Evolutionary conservation across 2,888 invertebrate genomes (phyloP).

Genomic region (Xiphydria camelus): DNA sequence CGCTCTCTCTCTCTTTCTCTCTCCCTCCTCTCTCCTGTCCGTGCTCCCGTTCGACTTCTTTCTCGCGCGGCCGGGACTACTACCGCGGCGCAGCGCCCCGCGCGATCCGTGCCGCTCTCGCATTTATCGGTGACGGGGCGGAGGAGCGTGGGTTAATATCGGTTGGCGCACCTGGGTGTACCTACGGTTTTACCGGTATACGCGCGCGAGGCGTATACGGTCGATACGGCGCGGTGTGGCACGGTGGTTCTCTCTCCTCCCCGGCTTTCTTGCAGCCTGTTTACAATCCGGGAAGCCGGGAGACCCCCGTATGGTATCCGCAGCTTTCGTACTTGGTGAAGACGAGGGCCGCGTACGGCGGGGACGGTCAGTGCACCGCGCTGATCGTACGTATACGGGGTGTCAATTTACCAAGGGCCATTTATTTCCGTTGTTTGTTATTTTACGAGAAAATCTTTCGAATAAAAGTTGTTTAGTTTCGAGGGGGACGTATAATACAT

Average conservation of each 20-base stretch:
- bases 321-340: slow-evolving; percentile 46
- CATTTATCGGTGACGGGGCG: slow-evolving; percentile 15
- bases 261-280: slow-evolving; percentile 52
- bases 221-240: background rate
- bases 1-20: too few species aligned
- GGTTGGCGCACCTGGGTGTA: slow-evolving; percentile 18
- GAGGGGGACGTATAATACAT: too few species aligned
- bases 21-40: background rate
- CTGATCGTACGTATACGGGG: too few species aligned
- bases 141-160: slow-evolving; percentile 25
- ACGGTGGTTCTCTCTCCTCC: slow-evolving; percentile 41
- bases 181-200: background rate
- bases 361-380: slow-evolving; percentile 46
- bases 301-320: slow-evolving; percentile 44
- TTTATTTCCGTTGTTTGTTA: too few species aligned
- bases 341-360: slow-evolving; percentile 34
- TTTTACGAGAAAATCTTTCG: too few species aligned
- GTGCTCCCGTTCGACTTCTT: slow-evolving; percentile 1
- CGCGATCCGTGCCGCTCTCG: slow-evolving; percentile 17
- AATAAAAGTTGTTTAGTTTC: too few species aligned
- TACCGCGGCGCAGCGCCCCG: too few species aligned
- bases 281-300: slow-evolving; percentile 40
- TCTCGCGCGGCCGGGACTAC: slow-evolving; percentile 2
- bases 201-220: slow-evolving; percentile 4
- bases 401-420: too few species aligned